Percentiles rank a stretch among this genome's conserved stretches.
These are phyloP conservation scores for Acanthurus leucopareius DNA, from an alignment of 2,797 vertebrate species.

Conservation along the genomic window DNA sequence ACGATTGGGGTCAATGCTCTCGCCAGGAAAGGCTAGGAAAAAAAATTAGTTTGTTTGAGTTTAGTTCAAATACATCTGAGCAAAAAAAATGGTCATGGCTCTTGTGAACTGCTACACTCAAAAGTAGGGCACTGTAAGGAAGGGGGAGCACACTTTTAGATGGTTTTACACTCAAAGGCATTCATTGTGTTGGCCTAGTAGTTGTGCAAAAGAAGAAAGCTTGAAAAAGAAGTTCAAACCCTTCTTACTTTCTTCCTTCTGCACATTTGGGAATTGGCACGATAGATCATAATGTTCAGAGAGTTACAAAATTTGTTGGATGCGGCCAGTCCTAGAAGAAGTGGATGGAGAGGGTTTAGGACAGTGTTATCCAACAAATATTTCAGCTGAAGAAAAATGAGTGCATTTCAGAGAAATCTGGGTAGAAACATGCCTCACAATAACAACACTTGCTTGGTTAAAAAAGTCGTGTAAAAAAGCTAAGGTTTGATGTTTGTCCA, in stretches of 20 bases:
- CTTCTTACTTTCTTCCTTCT: background rate
- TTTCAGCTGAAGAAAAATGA: constrained; percentile 2
- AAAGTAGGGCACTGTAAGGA: background rate
- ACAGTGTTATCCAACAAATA: background rate
- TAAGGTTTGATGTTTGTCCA: background rate
- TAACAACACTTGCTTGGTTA: constrained; percentile 7
- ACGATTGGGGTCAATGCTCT: background rate
- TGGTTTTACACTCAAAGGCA: background rate
- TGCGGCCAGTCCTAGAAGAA: background rate
- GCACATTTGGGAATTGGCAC: background rate
- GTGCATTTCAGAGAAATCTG: background rate
- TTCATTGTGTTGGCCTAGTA: background rate
- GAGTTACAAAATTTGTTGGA: background rate
- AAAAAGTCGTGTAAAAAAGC: background rate
- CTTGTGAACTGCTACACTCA: background rate
- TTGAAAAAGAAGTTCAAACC: background rate
- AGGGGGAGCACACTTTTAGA: background rate
- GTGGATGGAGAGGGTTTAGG: background rate
- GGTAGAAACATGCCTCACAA: too few species aligned
- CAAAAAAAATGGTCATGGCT: background rate
- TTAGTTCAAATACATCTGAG: background rate
- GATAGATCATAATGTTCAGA: background rate
- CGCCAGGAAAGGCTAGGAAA: background rate
- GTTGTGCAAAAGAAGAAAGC: background rate
- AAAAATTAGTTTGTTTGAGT: background rate